Evolutionary conservation across 1,140 invertebrate genomes (phyloP), one percentile per base, ranked within the genome.

Genomic region (Harpegnathos saltator): DNA sequence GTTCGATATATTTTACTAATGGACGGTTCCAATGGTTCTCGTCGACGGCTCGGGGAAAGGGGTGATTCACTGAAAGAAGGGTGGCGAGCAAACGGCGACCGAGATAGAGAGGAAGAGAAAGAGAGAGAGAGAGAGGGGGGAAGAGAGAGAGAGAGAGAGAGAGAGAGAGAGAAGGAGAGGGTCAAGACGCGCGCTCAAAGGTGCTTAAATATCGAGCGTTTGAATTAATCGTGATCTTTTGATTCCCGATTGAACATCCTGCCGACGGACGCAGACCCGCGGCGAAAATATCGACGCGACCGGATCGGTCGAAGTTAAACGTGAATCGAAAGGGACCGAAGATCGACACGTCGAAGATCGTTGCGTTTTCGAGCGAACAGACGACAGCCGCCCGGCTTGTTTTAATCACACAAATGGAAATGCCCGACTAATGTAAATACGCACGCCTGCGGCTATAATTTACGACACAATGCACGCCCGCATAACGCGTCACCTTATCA

Each of bases 1-100:
- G 22, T 78, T 78, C 62, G 50, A 78, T 78, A 63, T 78, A 78
- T 68, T 69, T 78, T 66, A 14, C 52, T 59, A 71, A 54, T 81
- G 54, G 54, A 81, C 56, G 29, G 17, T 48, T 33, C 54, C 52
- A 58, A 77, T 48, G n/a, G n/a, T 26, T 78, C 62, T 81, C 68
- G 72, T 81, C 68, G 72, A 44, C 26, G 59, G 33, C 26, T 52
- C 44, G 22, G 26, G 15, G 44, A 71, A 61, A 71, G 52, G 54
- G 11, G 19, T 56, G 9, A 56, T 69, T 78, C 68, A 66, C 50
- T 50, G 22, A 66, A 66, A 69, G 33, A 44, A 78, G 15, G 38
- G 4, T 9, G 38, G 38, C 3, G 11, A 44, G 38, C 38, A 44
- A 44, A 44, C 38, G 38, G 38, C 9, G 38, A 11, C 38, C 38